Percentiles rank a stretch among this genome's conserved stretches.
Evolutionary conservation across 2,888 invertebrate genomes (phyloP).

Genomic region (Torymus texanus): DNA sequence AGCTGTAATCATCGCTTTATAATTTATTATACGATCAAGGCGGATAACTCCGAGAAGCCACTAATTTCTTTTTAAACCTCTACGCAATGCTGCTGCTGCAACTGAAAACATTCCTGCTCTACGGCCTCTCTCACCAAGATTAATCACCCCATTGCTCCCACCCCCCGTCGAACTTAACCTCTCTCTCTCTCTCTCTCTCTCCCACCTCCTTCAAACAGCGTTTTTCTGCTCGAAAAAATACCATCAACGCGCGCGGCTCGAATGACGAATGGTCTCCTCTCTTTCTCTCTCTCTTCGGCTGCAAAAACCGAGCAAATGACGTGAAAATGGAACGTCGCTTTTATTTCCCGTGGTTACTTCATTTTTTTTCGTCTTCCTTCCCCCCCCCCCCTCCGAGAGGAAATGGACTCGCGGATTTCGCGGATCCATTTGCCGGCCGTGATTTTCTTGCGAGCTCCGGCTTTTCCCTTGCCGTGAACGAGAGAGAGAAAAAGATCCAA

Average conservation of each 20-base stretch:
- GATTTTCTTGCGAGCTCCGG: slow-evolving; percentile 13
- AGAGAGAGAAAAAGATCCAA: too few species aligned
- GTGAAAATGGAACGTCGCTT: slow-evolving; percentile 22
- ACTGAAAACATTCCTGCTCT: too few species aligned
- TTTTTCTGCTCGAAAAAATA: too few species aligned
- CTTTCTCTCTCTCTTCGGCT: too few species aligned
- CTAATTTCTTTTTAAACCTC: too few species aligned
- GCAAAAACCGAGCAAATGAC: slow-evolving; percentile 18
- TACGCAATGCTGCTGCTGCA: too few species aligned
- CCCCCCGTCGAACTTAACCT: background rate
- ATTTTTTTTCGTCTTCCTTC: slow-evolving; percentile 31
- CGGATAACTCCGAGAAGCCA: too few species aligned
- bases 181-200: slow-evolving; percentile 2
- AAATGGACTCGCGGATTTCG: slow-evolving; percentile 41
- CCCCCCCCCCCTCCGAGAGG: background rate
- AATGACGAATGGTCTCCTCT: slow-evolving; percentile 9
- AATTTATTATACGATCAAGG: too few species aligned
- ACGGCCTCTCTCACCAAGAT: too few species aligned
- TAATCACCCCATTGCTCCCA: too few species aligned
- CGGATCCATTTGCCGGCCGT: slow-evolving; percentile 24
- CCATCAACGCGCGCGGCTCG: background rate
- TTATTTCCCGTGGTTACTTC: too few species aligned
- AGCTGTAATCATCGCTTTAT: too few species aligned
- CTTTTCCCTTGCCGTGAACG: background rate
- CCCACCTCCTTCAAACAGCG: background rate